Evolutionary conservation across 1,140 invertebrate species (phyloP), one percentile per base, ranked within the genome.

Genomic region (Agrypnia vestita): DNA sequence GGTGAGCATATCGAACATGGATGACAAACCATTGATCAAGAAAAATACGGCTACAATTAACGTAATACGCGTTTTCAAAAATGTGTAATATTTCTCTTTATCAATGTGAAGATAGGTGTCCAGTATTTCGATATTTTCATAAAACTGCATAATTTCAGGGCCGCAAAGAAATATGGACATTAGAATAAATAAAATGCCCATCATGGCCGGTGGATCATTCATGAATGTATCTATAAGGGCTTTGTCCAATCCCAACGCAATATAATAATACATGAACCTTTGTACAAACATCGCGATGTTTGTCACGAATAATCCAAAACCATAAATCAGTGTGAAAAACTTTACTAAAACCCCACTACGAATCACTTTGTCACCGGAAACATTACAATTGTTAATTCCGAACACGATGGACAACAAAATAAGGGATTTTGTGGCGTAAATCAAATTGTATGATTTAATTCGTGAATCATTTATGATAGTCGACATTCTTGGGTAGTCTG

Each of bases 341-440:
- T 69, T 69, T 7, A 15, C 15, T 15, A 69, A 69, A 17, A 47
- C 15, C 12, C 64, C 44, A 47, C 64, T 47, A 7, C n/a, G 64
- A 8, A 17, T 10, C 15, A 69, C 17, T 17, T 10, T 49, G 46
- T 7, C 44, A 8, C 44, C 44, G 21, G n/a, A 17, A 9, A 35
- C n/a, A 46, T 69, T 21, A 0, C 17, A 7, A 69, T 17, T 47
- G 13, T 69, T 69, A 6, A 47, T 11, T 3, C 64, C 64, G 46
- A 69, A 69, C 9, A 69, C 12, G 21, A 69, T 11, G 3, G 15
- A 69, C 7, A 69, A n/a, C 13, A 47, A 69, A 11, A 15, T n/a
- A 17, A 69, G n/a, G 17, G 12, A n/a, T 19, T 49, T 69, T 3
- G 44, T 19, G 44, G 64, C 64, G 17, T 17, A 69, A 15, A 47